phyloP scores from a whole-genome alignment of 2,888 invertebrate species.

The Frankliniella intonsa region DNA sequence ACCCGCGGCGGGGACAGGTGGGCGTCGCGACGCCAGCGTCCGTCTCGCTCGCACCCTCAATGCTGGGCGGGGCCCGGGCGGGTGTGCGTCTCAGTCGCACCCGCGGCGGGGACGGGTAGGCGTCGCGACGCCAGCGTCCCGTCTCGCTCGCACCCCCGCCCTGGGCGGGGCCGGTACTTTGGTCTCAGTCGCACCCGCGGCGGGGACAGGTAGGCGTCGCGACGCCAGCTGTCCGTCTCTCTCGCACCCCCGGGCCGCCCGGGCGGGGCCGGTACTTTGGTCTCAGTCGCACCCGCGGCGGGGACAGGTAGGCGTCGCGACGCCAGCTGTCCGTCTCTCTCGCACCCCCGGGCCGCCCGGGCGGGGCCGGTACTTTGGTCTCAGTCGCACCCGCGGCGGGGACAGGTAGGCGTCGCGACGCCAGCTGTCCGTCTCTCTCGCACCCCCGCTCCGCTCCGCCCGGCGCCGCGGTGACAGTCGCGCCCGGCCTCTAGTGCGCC shows the following conservation, averaged over 20 bases:
- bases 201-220: too few species aligned
- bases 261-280: too few species aligned
- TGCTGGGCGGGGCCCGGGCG: too few species aligned
- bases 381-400: not conserved
- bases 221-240: too few species aligned
- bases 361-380: too few species aligned
- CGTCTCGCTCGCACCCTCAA: too few species aligned
- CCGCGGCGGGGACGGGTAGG: not conserved
- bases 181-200: too few species aligned
- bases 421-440: not conserved
- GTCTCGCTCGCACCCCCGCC: not conserved
- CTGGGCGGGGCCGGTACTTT: too few species aligned
- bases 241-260: too few species aligned
- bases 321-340: not conserved
- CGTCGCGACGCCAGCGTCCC: not conserved
- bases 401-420: not conserved
- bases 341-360: not conserved
- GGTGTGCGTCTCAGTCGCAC: too few species aligned
- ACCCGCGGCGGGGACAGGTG: too few species aligned
- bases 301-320: not conserved
- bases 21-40: too few species aligned
- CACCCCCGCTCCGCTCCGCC: not conserved
- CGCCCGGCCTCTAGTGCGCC: not conserved
- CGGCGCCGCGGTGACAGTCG: not conserved
- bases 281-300: not conserved